Conservation (phyloP, 2,797 vertebrate species). For the Rhabdomys pumilio region DNA sequence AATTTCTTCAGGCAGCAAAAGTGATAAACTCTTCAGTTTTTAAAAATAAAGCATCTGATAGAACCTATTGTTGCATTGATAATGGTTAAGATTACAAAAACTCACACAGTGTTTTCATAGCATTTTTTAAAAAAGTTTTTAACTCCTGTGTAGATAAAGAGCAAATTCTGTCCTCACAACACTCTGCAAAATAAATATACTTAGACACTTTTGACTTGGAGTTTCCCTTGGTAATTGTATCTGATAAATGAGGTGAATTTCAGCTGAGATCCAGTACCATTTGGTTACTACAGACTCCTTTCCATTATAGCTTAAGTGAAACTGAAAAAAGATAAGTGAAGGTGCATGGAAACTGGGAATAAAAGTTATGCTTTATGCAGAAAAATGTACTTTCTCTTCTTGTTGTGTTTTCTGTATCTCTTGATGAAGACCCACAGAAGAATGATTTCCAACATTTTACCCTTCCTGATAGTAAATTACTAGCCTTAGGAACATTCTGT, state of each 20-base stretch:
- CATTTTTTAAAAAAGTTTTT: neutral
- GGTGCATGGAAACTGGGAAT: conserved; percentile 29
- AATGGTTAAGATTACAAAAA: conserved; percentile 40
- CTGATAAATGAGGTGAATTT: conserved; percentile 58
- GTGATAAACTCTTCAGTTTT: neutral
- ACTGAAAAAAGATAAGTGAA: conserved; percentile 63
- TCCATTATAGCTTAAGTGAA: conserved; percentile 53
- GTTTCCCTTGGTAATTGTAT: conserved; percentile 48
- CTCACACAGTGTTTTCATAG: neutral
- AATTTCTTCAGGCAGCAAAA: neutral
- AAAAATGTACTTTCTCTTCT: neutral
- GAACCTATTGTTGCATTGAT: neutral
- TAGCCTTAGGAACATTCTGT: conserved; percentile 53
- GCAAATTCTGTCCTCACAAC: neutral
- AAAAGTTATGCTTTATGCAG: conserved; percentile 34
- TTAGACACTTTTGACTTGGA: conserved; percentile 68
- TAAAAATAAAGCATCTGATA: neutral
- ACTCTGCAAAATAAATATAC: conserved; percentile 15
- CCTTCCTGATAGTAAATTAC: conserved; percentile 55
- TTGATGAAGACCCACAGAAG: conserved; percentile 51
- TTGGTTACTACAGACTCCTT: conserved; percentile 44
- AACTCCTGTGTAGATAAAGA: conserved; percentile 43
- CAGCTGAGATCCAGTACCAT: conserved; percentile 35
- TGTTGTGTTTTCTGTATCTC: conserved; percentile 27
- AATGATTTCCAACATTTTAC: conserved; percentile 42